Percentiles rank a stretch among this genome's conserved stretches.
Conservation (phyloP, 2,888 invertebrate species). For the Belgica antarctica region DNA sequence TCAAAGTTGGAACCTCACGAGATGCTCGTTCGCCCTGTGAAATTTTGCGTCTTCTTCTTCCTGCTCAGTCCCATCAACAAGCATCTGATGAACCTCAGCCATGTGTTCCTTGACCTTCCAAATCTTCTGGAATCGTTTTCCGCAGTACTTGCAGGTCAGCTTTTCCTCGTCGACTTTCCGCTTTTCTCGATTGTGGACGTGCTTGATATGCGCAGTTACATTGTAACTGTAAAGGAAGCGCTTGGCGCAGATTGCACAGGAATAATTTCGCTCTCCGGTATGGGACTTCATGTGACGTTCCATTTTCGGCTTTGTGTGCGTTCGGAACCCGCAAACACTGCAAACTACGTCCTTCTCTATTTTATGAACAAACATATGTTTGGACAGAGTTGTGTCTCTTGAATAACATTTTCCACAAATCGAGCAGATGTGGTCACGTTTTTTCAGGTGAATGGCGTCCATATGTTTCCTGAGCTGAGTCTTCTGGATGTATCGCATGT, state of each 20-base stretch:
- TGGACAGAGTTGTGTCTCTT: constrained; percentile 27
- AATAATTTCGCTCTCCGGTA: constrained; percentile 22
- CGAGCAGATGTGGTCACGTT: constrained; percentile 17
- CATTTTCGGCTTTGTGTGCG: constrained; percentile 31
- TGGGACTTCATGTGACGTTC: constrained; percentile 36
- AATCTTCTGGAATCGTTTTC: constrained; percentile 28
- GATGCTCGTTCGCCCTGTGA: too few species aligned
- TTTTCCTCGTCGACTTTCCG: constrained; percentile 29
- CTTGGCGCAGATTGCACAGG: constrained; percentile 18
- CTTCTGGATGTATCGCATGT: constrained; percentile 36
- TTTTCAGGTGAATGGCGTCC: constrained; percentile 37
- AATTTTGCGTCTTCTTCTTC: background rate
- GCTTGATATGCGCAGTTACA: constrained; percentile 31
- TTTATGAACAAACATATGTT: constrained; percentile 38
- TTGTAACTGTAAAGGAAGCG: constrained; percentile 38
- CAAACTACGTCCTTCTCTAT: constrained; percentile 29
- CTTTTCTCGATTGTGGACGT: constrained; percentile 25
- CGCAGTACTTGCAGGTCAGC: constrained; percentile 25
- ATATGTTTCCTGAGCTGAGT: constrained; percentile 27
- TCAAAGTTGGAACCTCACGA: too few species aligned
- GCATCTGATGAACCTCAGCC: constrained; percentile 20
- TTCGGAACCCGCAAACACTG: constrained; percentile 23
- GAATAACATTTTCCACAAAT: constrained; percentile 37
- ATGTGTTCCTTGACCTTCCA: constrained; percentile 36
- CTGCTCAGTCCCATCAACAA: too few species aligned